Evolutionary conservation across 2,113 vertebrate species (phyloP), one percentile per base, ranked within the genome.

Genomic region (Galemys pyrenaicus): DNA sequence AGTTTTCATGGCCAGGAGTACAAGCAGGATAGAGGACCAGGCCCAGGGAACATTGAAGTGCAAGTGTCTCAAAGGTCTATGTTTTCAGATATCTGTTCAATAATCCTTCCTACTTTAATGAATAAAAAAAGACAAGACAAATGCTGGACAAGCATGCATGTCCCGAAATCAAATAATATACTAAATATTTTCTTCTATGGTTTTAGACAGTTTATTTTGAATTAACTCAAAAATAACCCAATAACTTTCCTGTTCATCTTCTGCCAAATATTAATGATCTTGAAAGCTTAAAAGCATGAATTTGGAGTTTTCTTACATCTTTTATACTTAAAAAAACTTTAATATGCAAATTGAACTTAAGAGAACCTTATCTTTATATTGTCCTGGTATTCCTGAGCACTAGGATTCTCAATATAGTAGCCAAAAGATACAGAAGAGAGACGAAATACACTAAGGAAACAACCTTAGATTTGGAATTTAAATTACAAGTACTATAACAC

Each of bases 301-400:
- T 80, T 39, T 84, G 56, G 16, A 68, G 35, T 17, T 82, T 54
- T 71, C 64, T 32, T 46, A 26, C 9, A 39, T 24, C 17, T 73
- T 85, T 95, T 64, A 60, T 41, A 84, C 20, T 79, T 65, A 41
- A 32, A 94, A 49, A 87, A 17, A 8, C 30, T 92, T 89, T 65
- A 89, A 79, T 37, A 77, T 4, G 77, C 62, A 77, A 88, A 77
- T 26, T 44, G 26, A 73, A 92, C 9, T 54, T 58, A 92, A 79
- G n/a, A n/a, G 75, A 70, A 78, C 79, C n/a, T 39, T 73, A 81
- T 41, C 20, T 67, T 9, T 75, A 49, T 82, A 87, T 30, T 51
- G 9, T 58, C 22, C 37, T 1, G 35, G 13, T 28, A 1, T n/a
- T 28, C 24, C 71, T 71, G 71, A 71, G 44, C 83, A 83, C 24